Conservation (phyloP, 2,888 invertebrate species). For the Cephalotes varians region DNA sequence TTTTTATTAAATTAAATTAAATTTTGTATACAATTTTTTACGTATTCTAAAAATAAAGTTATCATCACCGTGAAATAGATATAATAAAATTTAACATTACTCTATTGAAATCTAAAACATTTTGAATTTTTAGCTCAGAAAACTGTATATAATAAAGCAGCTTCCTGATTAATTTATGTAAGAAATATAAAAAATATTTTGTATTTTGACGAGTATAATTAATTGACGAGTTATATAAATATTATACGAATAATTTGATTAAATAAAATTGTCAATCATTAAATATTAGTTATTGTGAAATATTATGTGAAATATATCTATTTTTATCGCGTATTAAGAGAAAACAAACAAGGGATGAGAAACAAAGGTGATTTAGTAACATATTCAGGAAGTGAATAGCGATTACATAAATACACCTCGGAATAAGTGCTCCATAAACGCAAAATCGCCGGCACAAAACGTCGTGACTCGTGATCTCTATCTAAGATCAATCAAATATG, state of each 20-base stretch:
- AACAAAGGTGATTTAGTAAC: background rate
- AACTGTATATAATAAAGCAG: too few species aligned
- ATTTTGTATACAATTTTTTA: background rate
- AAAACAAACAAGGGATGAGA: background rate
- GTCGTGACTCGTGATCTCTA: background rate
- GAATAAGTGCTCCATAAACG: background rate
- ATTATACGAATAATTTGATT: background rate
- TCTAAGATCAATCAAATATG: background rate
- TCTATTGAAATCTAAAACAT: background rate
- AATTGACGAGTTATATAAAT: background rate
- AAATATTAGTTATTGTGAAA: background rate
- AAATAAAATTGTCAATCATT: background rate
- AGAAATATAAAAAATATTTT: background rate
- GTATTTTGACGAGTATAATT: background rate
- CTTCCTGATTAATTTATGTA: background rate
- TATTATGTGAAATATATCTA: background rate
- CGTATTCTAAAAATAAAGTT: background rate
- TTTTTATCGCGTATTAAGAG: background rate
- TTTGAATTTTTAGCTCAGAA: too few species aligned
- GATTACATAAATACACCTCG: background rate
- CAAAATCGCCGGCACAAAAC: background rate
- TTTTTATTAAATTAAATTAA: too few species aligned
- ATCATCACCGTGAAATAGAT: background rate
- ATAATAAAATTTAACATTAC: background rate
- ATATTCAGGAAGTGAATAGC: background rate